A percentile compares a stretch with the other conserved stretches of the same genome.
These are phyloP conservation scores for Pantelozetes paolii DNA, from an alignment of 2,888 invertebrate species.

Conservation along the genomic window DNA sequence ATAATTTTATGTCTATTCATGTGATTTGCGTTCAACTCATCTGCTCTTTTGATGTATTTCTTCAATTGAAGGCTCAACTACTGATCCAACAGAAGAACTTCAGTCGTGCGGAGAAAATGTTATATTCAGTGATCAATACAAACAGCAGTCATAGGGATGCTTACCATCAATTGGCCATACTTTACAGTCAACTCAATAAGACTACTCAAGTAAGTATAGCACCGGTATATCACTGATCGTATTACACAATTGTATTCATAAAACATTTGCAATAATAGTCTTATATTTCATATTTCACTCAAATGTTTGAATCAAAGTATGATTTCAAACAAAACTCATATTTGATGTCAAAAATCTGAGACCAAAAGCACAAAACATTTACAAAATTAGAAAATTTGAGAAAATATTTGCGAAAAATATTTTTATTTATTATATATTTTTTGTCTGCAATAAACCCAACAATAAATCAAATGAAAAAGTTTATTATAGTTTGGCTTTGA, in stretches of 20 bases:
- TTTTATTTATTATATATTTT: too few species aligned
- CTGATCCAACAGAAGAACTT: conserved; percentile 47
- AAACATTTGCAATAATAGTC: too few species aligned
- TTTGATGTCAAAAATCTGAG: too few species aligned
- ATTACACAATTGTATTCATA: not conserved
- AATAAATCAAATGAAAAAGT: too few species aligned
- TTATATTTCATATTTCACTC: too few species aligned
- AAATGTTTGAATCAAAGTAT: too few species aligned
- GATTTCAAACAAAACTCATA: too few species aligned
- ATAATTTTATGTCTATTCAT: conserved; percentile 33
- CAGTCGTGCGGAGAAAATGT: conserved; percentile 46
- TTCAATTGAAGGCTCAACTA: conserved; percentile 47
- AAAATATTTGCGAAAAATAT: too few species aligned
- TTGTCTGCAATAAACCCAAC: too few species aligned
- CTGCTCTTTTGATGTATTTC: not conserved
- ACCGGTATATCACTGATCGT: not conserved
- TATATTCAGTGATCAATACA: conserved; percentile 44
- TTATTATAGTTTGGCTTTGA: too few species aligned
- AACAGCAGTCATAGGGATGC: conserved; percentile 47
- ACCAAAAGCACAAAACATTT: too few species aligned
- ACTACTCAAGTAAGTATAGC: conserved; percentile 47
- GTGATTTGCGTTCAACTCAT: not conserved
- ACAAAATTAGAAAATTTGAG: too few species aligned
- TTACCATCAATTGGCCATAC: conserved; percentile 47
- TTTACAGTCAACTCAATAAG: conserved; percentile 48